Evolutionary conservation across 2,113 vertebrate species (phyloP).

Genomic region (Empidonax alnorum): DNA sequence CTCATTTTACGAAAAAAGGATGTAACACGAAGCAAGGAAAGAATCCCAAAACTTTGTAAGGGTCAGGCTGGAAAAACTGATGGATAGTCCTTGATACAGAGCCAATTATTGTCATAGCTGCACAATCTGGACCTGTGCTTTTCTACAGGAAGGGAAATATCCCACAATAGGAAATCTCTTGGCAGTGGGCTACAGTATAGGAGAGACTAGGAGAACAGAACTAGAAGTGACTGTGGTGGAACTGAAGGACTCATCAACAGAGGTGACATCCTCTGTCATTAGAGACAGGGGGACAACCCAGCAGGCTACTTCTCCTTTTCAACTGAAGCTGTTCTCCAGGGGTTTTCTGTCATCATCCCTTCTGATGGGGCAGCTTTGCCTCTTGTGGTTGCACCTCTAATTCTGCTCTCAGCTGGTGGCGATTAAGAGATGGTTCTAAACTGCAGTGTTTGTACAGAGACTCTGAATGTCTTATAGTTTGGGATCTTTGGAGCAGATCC

Average conservation of each 20-base stretch:
- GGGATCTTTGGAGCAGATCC: not conserved
- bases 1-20: not conserved
- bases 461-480: not conserved
- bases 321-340: not conserved
- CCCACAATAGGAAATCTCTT: not conserved
- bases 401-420: not conserved
- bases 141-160: not conserved
- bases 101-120: not conserved
- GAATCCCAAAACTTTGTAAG: not conserved
- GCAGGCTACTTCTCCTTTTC: not conserved
- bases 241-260: not conserved
- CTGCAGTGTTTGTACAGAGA: not conserved
- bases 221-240: accelerated
- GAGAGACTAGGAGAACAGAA: not conserved
- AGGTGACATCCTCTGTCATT: not conserved
- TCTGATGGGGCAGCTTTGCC: not conserved
- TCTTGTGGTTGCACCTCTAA: not conserved
- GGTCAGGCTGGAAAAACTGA: not conserved
- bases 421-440: not conserved
- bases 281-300: not conserved
- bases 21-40: not conserved
- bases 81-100: not conserved
- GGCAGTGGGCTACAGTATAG: not conserved
- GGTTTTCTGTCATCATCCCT: not conserved
- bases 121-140: not conserved